phyloP scores from a whole-genome alignment of 2,113 vertebrate genomes.

The Gopherus evgoodei region DNA sequence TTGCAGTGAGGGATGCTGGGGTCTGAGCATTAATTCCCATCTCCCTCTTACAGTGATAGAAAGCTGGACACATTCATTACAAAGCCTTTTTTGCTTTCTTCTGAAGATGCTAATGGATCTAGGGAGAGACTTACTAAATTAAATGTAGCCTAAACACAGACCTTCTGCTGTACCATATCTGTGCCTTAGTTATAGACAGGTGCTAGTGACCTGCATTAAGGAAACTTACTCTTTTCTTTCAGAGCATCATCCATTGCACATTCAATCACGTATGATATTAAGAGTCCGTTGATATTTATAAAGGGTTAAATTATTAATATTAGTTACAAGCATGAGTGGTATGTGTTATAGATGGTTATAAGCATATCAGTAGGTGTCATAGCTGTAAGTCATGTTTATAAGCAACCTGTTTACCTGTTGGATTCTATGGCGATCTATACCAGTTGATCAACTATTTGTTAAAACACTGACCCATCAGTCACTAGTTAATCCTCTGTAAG shows the following conservation, averaged over 20 bases:
- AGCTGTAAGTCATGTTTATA: background rate
- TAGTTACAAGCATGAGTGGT: accelerated
- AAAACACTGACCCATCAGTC: background rate
- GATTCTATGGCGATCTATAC: background rate
- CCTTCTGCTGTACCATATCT: accelerated
- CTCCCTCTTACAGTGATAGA: no score
- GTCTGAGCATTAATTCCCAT: background rate
- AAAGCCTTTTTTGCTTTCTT: background rate
- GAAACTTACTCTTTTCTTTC: background rate
- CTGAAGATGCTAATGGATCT: background rate
- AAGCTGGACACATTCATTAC: background rate
- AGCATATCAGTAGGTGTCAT: accelerated
- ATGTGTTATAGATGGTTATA: background rate
- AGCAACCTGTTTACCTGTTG: background rate
- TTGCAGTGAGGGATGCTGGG: background rate
- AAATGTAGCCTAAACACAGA: background rate
- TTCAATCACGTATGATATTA: accelerated
- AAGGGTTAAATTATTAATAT: accelerated
- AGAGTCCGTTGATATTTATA: accelerated
- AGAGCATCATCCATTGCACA: background rate
- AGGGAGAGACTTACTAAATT: background rate
- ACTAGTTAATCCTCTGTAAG: background rate
- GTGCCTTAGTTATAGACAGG: background rate
- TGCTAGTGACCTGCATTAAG: background rate
- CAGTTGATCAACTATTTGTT: background rate